Conservation (phyloP, 2,888 invertebrate species). For the Steromphala cineraria region DNA sequence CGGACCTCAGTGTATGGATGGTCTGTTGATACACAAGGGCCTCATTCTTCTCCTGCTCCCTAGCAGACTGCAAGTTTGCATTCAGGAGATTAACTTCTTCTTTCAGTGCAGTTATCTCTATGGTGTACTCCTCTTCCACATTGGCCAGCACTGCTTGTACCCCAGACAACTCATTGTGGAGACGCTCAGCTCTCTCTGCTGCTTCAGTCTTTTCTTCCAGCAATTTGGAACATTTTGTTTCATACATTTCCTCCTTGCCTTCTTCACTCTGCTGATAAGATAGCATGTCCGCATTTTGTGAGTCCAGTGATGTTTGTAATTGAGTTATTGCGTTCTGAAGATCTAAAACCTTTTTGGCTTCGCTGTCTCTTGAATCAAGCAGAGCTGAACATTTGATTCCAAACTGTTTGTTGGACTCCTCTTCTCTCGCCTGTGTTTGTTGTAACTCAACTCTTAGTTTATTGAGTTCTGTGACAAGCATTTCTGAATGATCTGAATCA, state of each 20-base stretch:
- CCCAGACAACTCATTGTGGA: background rate
- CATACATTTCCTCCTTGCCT: background rate
- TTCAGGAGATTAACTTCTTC: background rate
- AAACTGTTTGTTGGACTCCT: background rate
- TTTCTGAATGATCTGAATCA: too few species aligned
- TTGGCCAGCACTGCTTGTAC: background rate
- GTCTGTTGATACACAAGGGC: background rate
- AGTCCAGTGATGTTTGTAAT: background rate
- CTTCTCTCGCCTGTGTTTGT: background rate
- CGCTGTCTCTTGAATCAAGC: background rate
- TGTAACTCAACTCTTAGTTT: too few species aligned
- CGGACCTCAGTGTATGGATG: background rate
- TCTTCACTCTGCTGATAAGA: background rate
- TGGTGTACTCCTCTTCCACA: background rate
- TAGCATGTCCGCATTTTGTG: background rate
- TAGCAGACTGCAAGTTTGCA: background rate
- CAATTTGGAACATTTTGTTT: background rate
- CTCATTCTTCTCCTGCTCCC: background rate
- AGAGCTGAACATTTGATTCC: background rate
- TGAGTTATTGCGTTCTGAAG: constrained; percentile 8
- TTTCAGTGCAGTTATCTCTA: background rate
- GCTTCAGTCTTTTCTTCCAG: too few species aligned
- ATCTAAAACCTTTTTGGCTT: constrained; percentile 9
- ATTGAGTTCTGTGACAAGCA: too few species aligned
- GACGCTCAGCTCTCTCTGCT: background rate